A percentile compares a stretch with the other conserved stretches of the same genome.
Evolutionary conservation across 2,888 invertebrate genomes (phyloP).

Genomic region (Trichacis sp.): DNA sequence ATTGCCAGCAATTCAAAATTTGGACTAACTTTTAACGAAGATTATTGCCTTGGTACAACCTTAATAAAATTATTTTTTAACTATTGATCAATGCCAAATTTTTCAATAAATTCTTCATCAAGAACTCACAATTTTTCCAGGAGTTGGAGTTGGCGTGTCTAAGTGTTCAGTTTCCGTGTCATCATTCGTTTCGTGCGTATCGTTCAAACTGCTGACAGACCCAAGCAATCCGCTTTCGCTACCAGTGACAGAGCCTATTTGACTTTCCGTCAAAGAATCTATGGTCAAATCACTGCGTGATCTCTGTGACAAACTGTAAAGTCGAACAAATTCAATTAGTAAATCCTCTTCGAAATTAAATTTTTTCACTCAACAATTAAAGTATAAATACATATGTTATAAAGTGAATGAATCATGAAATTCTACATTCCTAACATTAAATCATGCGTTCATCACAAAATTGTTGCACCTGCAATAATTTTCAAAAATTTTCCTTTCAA

Average conservation of each 20-base stretch:
- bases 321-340: neutral
- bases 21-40: too few species aligned
- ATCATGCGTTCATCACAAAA: neutral
- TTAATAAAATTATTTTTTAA: too few species aligned
- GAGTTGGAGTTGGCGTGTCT: constrained; percentile 75
- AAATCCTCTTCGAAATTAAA: neutral
- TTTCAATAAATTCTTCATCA: neutral
- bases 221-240: constrained; percentile 67
- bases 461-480: neutral
- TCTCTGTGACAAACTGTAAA: constrained; percentile 61
- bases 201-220: constrained; percentile 71
- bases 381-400: too few species aligned
- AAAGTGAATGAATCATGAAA: neutral
- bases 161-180: constrained; percentile 67
- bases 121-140: constrained; percentile 74
- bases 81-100: too few species aligned
- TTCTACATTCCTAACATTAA: neutral
- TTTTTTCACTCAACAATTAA: neutral
- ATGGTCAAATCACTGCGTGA: constrained; percentile 67
- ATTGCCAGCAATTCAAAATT: too few species aligned
- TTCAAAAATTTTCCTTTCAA: too few species aligned
- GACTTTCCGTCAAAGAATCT: constrained; percentile 67
- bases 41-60: too few species aligned
- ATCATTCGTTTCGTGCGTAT: constrained; percentile 69
- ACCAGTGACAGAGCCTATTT: constrained; percentile 64